Evolutionary conservation across 2,888 invertebrate genomes (phyloP), one percentile per base, ranked within the genome.

Genomic region (Calameuta pallipes): DNA sequence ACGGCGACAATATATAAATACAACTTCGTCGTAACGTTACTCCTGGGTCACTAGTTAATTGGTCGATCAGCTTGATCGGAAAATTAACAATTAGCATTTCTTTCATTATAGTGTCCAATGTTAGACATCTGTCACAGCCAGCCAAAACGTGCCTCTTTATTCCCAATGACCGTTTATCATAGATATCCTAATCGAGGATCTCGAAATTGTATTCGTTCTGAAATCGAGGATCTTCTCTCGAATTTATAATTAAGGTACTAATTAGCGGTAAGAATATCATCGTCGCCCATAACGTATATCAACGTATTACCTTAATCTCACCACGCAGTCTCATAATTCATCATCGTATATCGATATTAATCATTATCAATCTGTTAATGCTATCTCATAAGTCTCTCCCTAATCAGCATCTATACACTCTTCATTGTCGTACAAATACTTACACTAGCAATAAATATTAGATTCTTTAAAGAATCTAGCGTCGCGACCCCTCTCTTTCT

Each of bases 361-460:
- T 56, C 56, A 56, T 56, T 56, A 56, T 56, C 56, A 56, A 56
- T 56, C 56, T 23, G 56, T 56, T 56, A 56, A 56, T 56, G 56
- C 56, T 56, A 56, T 56, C 56, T 56, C 56, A 56, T 15, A 56
- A 56, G 9, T 56, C 23, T 56, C 23, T 56, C 56, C 56, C 56
- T 23, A 9, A 56, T 56, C 56, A 23, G 56, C 56, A 56, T 74
- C 83, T 85, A 85, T 84, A 87, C 83, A 86, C 82, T 85, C 82
- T 84, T 88, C 56, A 56, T 56, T 23, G 23, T 56, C 85, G 89
- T 91, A 90, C 85, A 91, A 91, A 90, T 88, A 82, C 87, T 89
- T 89, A 89, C 75, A 85, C 89, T 90, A 90, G 82, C 85, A 91
- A 91, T 91, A 91, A 91, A 91, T 91, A 90, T 89, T 89, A 86